These are phyloP conservation scores for Andricus grossulariae DNA, from an alignment of 1,140 invertebrate species.

Conservation along the genomic window DNA sequence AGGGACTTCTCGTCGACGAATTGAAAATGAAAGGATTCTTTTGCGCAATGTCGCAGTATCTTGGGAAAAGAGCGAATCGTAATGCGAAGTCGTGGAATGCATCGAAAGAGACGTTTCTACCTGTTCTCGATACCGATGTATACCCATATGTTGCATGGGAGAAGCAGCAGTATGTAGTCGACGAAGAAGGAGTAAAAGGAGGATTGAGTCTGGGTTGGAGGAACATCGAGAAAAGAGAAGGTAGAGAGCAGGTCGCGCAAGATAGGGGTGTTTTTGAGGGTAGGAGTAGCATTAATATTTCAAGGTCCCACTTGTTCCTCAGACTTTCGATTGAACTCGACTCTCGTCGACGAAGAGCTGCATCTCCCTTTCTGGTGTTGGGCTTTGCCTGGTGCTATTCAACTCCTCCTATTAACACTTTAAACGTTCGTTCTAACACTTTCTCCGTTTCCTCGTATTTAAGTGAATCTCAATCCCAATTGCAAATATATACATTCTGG, in stretches of 20 bases:
- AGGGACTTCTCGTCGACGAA: slow-evolving; percentile 14
- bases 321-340: slow-evolving; percentile 58
- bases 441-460: slow-evolving; percentile 36
- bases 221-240: slow-evolving; percentile 4
- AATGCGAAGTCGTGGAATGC: slow-evolving; percentile 18
- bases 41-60: slow-evolving; percentile 26
- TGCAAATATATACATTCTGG: slow-evolving; percentile 48
- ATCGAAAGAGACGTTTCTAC: slow-evolving; percentile 25
- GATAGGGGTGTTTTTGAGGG: slow-evolving; percentile 25
- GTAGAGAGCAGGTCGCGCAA: slow-evolving; percentile 26
- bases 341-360: slow-evolving; percentile 48
- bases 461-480: slow-evolving; percentile 57
- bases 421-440: slow-evolving; percentile 54
- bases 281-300: slow-evolving; percentile 67
- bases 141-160: background rate
- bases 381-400: slow-evolving; percentile 62
- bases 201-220: slow-evolving; percentile 12
- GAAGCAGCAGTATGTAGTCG: background rate
- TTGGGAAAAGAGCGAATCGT: slow-evolving; percentile 21
- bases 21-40: slow-evolving; percentile 26
- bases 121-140: background rate
- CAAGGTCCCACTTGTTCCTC: slow-evolving; percentile 58
- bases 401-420: slow-evolving; percentile 65
- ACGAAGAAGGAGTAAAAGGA: slow-evolving; percentile 8
- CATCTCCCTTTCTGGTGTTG: slow-evolving; percentile 58